These are phyloP conservation scores for Taurulus bubalis DNA, from an alignment of 2,113 vertebrate species.

Conservation along the genomic window DNA sequence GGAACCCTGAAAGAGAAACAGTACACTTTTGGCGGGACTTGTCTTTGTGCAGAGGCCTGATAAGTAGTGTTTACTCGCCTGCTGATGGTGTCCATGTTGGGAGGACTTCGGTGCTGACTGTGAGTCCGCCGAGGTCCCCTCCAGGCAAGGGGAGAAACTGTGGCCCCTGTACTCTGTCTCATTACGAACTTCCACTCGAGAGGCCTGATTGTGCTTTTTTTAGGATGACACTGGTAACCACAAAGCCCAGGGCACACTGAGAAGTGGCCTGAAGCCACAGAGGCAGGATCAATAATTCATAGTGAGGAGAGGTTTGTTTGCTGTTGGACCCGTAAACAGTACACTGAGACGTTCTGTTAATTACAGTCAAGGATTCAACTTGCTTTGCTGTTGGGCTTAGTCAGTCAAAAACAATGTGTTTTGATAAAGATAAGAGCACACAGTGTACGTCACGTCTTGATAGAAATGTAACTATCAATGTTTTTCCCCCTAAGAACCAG, in stretches of 20 bases:
- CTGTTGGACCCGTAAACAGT: slow-evolving; percentile 25
- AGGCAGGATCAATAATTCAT: slow-evolving; percentile 70
- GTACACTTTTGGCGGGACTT: background rate
- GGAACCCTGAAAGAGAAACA: slow-evolving; percentile 14
- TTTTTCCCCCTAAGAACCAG: slow-evolving; percentile 29
- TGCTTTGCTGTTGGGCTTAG: background rate
- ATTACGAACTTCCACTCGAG: slow-evolving; percentile 21
- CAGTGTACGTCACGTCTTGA: slow-evolving; percentile 14
- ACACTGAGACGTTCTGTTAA: slow-evolving; percentile 42
- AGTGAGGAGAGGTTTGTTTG: slow-evolving; percentile 55
- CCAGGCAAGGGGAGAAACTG: slow-evolving; percentile 3
- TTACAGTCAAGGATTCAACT: slow-evolving; percentile 8
- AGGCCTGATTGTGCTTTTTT: slow-evolving; percentile 30
- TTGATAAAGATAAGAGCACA: slow-evolving; percentile 15
- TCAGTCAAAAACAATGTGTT: background rate
- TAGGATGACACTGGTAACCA: slow-evolving; percentile 41
- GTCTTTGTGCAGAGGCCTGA: slow-evolving; percentile 23
- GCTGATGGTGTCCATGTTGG: slow-evolving; percentile 37
- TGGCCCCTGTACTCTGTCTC: background rate
- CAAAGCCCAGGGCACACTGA: slow-evolving; percentile 34
- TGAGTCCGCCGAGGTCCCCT: slow-evolving; percentile 48
- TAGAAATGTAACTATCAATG: slow-evolving; percentile 15
- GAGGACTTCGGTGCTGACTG: background rate
- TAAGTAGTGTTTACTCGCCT: slow-evolving; percentile 27
- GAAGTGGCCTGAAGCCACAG: slow-evolving; percentile 14